Evolutionary conservation across 2,113 vertebrate species (phyloP).

Genomic region (Tachysurus fulvidraco): DNA sequence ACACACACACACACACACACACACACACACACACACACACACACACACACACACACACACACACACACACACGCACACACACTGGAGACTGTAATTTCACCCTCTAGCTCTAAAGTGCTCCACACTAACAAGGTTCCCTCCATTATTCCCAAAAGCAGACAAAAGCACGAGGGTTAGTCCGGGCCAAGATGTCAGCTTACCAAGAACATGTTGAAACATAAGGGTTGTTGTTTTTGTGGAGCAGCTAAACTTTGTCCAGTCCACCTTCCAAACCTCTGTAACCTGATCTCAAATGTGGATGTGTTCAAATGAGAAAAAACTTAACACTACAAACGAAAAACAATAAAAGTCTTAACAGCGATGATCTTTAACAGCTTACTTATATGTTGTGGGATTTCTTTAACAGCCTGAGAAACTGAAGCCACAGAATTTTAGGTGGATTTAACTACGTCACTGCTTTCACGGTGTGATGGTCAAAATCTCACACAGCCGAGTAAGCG

Average conservation of each 20-base stretch:
- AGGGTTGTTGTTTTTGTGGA: conserved; percentile 41
- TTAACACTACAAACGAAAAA: not conserved
- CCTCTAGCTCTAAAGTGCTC: conserved; percentile 32
- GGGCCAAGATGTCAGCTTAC: conserved; percentile 46
- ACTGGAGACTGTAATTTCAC: conserved; percentile 43
- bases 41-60: conserved; percentile 11
- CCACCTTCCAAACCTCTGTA: not conserved
- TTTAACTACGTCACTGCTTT: not conserved
- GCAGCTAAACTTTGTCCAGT: conserved; percentile 7
- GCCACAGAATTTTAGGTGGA: not conserved
- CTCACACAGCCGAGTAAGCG: not conserved
- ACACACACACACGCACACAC: not conserved
- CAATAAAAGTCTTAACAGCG: not conserved
- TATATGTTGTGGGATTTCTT: not conserved
- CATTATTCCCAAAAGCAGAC: conserved; percentile 44
- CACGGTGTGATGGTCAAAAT: not conserved
- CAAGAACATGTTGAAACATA: conserved; percentile 51
- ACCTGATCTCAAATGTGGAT: not conserved
- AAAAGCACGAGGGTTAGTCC: conserved; percentile 25
- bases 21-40: conserved; percentile 3
- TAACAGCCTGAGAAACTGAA: not conserved
- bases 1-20: not conserved
- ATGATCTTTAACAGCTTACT: not conserved
- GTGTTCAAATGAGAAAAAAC: conserved; percentile 18
- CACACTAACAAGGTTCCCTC: conserved; percentile 51